Base-by-base conservation (phyloP, 2,797 vertebrate species). In the Chaetophractus vellerosus region DNA sequence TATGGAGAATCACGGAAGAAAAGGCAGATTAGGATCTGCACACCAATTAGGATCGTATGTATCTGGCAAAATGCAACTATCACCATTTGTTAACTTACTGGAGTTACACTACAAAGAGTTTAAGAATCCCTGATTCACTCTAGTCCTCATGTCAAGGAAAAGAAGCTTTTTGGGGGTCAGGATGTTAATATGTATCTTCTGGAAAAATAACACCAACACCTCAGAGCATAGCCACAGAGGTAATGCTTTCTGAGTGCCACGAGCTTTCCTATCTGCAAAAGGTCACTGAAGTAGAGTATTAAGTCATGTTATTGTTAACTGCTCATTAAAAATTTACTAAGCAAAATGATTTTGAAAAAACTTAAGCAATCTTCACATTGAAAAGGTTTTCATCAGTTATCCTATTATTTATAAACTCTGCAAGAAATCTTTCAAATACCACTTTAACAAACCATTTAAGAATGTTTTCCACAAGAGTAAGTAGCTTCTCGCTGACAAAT, bases 331-430 rank as follows among this genome's bases (percentile, higher is more conserved):
- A 66, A 59, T 45, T 64, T 41, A 59, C 50, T 78, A 80, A 33
- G 31, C 61, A 52, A 76, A 78, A 75, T 8, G 1, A 4, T 36
- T 68, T 26, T 31, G 4, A 21, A 16, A 63, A 75, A 33, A 45
- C 26, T 61, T 76, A 85, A 72, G 38, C 26, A 48, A 31, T 76
- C 16, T 88, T 96, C 45, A 55, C 21, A 80, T 78, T 91, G 91
- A 64, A 95, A 88, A 59, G 14, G 38, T 55, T 90, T 78, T 16
- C 31, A 69, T 5, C 26, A 79, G 23, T 72, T 55, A 63, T 66
- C 19, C 57, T 16, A 71, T n/a, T 48, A 89, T 63, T 80, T 69
- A 64, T 80, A 91, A 82, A 59, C 52, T 88, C 41, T 86, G 74
- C 23, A 61, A 93, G 31, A 66, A 93, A 36, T 36, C 61, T 90